Evolutionary conservation across 2,888 invertebrate genomes (phyloP).

Genomic region (Andrena bucephala): DNA sequence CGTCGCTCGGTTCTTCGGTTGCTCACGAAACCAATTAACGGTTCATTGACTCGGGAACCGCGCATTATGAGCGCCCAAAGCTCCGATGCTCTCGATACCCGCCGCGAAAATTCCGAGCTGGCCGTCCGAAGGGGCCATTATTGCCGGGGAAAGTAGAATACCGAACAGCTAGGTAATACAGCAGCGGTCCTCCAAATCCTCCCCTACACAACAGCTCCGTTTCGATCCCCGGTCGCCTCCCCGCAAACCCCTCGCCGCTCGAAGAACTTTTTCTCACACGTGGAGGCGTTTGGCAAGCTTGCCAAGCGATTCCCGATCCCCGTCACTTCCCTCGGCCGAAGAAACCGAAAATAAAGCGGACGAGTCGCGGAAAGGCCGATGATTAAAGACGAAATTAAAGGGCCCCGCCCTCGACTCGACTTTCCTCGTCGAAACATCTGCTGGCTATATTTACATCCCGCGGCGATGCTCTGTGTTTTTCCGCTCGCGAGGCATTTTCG

Average conservation of each 20-base stretch:
- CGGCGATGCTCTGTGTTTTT: background rate
- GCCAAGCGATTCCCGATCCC: background rate
- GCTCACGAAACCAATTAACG: conserved; percentile 53
- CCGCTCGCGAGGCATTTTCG: background rate
- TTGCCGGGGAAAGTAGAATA: conserved; percentile 13
- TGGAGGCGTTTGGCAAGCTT: background rate
- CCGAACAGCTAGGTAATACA: background rate
- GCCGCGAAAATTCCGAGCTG: conserved; percentile 28
- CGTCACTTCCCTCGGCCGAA: background rate
- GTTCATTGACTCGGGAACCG: conserved; percentile 51
- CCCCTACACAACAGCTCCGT: too few relatives aligned
- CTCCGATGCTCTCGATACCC: conserved; percentile 38
- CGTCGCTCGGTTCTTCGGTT: conserved; percentile 28
- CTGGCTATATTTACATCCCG: background rate
- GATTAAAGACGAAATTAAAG: conserved; percentile 4
- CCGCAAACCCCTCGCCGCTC: too few relatives aligned
- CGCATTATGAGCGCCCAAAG: conserved; percentile 43
- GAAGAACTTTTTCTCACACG: background rate
- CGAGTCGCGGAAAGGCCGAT: background rate
- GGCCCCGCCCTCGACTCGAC: background rate
- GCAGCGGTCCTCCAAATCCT: too few relatives aligned
- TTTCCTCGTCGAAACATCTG: background rate
- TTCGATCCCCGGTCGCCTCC: background rate
- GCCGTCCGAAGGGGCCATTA: background rate
- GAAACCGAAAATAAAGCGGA: background rate